These are phyloP conservation scores for Heteractis magnifica DNA, from an alignment of 92 coral and sea anemone genomes.

Conservation along the genomic window DNA sequence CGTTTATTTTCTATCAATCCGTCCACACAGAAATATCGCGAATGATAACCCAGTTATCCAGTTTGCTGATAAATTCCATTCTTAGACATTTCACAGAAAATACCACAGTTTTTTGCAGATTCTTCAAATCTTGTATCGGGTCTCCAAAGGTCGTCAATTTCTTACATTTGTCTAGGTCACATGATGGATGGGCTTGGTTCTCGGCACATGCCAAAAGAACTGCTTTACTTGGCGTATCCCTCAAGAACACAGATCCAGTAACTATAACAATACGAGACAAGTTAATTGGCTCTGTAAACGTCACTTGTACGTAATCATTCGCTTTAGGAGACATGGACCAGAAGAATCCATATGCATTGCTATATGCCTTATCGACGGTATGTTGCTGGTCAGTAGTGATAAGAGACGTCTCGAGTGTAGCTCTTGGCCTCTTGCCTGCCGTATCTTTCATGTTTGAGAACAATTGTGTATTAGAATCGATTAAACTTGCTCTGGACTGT, in stretches of 20 bases:
- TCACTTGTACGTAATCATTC: constrained; percentile 22
- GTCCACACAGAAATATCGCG: constrained; percentile 41
- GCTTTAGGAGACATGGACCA: constrained; percentile 24
- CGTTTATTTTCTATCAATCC: neutral
- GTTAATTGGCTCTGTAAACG: neutral
- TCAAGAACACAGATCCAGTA: constrained; percentile 19
- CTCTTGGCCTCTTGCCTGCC: constrained; percentile 7
- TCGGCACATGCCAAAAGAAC: constrained; percentile 16
- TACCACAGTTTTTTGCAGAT: neutral
- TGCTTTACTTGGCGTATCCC: constrained; percentile 12
- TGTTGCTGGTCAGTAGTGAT: neutral
- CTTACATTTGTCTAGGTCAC: constrained; percentile 8
- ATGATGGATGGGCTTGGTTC: neutral
- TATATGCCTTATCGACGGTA: neutral
- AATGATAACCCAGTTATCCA: constrained; percentile 15
- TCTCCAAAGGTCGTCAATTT: constrained; percentile 23
- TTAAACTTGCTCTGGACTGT: constrained; percentile 3
- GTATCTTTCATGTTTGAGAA: constrained; percentile 4
- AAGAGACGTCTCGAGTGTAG: constrained; percentile 12
- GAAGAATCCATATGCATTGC: neutral
- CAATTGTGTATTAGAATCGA: neutral
- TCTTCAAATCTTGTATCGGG: constrained; percentile 29
- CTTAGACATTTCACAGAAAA: constrained; percentile 39
- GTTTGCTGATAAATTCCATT: constrained; percentile 6
- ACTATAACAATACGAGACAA: constrained; percentile 16